Percentiles rank a stretch among this genome's conserved stretches.
Evolutionary conservation across 2,888 invertebrate genomes (phyloP).

Genomic region (Sesia apiformis): DNA sequence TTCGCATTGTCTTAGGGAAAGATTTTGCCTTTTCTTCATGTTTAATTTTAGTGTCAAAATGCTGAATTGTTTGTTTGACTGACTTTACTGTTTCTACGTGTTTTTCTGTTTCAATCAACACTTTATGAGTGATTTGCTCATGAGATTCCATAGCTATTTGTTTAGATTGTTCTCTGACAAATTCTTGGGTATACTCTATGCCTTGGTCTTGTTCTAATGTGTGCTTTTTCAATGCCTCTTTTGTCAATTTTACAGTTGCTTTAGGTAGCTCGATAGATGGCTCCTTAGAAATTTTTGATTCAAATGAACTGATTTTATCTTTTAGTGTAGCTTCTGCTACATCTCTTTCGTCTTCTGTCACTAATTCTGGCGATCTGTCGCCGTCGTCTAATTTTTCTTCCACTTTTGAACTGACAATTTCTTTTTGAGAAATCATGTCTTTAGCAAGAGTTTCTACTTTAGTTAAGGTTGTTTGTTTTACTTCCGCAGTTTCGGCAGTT

Average conservation of each 20-base stretch:
- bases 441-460: conserved; percentile 41
- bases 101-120: conserved; percentile 37
- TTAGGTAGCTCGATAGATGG: conserved; percentile 54
- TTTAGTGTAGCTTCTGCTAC: conserved; percentile 64
- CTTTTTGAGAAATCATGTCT: conserved; percentile 61
- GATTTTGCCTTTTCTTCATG: conserved; percentile 48
- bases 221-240: conserved; percentile 68
- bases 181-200: conserved; percentile 67
- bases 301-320: conserved; percentile 64
- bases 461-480: conserved; percentile 26
- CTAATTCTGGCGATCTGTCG: conserved; percentile 56
- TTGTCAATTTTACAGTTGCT: conserved; percentile 58
- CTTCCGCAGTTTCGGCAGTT: conserved; percentile 63
- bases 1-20: conserved; percentile 56
- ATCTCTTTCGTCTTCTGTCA: conserved; percentile 56
- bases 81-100: conserved; percentile 49
- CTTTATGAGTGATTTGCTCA: conserved; percentile 32
- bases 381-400: conserved; percentile 70
- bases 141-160: conserved; percentile 48
- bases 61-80: conserved; percentile 64
- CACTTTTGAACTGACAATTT: conserved; percentile 66
- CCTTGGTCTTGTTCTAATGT: conserved; percentile 64
- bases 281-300: conserved; percentile 61
- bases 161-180: conserved; percentile 65
- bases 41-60: conserved; percentile 57